Evolutionary conservation across 2,888 invertebrate species (phyloP).

Genomic region (Sphinx pinastri): DNA sequence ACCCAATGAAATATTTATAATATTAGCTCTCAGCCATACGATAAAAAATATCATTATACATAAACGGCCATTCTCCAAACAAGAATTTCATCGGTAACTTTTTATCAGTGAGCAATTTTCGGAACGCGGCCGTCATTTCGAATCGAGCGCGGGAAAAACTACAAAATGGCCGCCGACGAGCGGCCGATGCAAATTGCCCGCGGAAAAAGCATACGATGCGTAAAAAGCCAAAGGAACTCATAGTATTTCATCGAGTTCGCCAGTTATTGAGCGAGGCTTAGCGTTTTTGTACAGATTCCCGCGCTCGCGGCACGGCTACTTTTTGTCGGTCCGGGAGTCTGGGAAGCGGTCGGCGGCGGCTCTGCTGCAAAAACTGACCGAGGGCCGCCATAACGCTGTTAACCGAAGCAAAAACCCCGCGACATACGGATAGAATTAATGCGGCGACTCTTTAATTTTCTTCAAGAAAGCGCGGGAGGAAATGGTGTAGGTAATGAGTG

Average conservation of each 20-base stretch:
- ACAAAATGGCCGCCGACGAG: slow-evolving; percentile 65
- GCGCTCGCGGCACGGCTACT: slow-evolving; percentile 54
- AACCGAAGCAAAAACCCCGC: slow-evolving; percentile 55
- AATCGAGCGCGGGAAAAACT: slow-evolving; percentile 69
- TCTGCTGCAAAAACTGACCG: slow-evolving; percentile 66
- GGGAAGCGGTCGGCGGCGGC: slow-evolving; percentile 69
- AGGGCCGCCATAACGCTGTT: slow-evolving; percentile 68
- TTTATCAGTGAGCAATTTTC: slow-evolving; percentile 65
- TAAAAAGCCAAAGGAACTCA: slow-evolving; percentile 80
- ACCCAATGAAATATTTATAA: slow-evolving; percentile 52
- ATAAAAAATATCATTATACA: slow-evolving; percentile 64
- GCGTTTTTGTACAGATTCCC: slow-evolving; percentile 74
- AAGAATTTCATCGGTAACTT: slow-evolving; percentile 72
- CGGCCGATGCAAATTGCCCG: slow-evolving; percentile 75
- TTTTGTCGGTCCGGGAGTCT: slow-evolving; percentile 66
- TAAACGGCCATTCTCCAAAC: slow-evolving; percentile 67
- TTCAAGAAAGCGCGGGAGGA: slow-evolving; percentile 82
- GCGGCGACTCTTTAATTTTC: slow-evolving; percentile 81
- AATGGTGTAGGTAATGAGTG: slow-evolving; percentile 79
- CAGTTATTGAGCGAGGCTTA: slow-evolving; percentile 75
- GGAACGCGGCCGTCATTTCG: slow-evolving; percentile 68
- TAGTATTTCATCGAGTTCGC: slow-evolving; percentile 81
- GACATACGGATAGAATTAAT: slow-evolving; percentile 80
- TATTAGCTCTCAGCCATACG: slow-evolving; percentile 46
- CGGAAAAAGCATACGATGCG: slow-evolving; percentile 64